A percentile compares a stretch with the other conserved stretches of the same genome.
These are phyloP conservation scores for Eupithecia tripunctaria DNA, from an alignment of 2,888 invertebrate species.

Conservation along the genomic window DNA sequence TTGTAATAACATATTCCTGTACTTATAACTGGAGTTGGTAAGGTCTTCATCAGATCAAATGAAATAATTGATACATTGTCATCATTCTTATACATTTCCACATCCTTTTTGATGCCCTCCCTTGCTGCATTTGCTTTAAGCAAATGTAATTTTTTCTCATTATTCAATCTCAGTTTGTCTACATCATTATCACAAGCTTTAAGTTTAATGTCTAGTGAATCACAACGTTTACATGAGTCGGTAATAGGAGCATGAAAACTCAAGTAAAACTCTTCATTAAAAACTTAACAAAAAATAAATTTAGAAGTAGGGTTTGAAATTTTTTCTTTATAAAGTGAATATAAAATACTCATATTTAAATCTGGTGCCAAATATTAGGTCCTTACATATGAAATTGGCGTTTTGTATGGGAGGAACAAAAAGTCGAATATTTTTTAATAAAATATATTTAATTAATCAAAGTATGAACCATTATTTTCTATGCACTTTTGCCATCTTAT, in stretches of 20 bases:
- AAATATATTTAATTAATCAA: no score
- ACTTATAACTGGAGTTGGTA: neutral
- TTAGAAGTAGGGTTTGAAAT: slow-evolving; percentile 19
- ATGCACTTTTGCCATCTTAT: no score
- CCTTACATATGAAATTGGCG: no score
- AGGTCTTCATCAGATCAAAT: neutral
- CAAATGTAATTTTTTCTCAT: neutral
- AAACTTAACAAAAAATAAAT: slow-evolving; percentile 26
- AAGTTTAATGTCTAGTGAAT: slow-evolving; percentile 28
- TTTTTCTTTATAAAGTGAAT: slow-evolving; percentile 26
- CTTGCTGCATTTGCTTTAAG: no score
- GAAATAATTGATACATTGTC: no score
- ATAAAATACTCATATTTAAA: slow-evolving; percentile 15
- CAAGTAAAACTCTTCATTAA: slow-evolving; percentile 28
- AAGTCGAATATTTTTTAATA: no score
- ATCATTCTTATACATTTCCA: no score
- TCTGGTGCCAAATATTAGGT: slow-evolving; percentile 1
- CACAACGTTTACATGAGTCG: slow-evolving; percentile 23
- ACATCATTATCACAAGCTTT: slow-evolving; percentile 10
- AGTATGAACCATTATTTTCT: no score
- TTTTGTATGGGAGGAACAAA: no score
- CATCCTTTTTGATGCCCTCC: no score
- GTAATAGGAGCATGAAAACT: slow-evolving; percentile 28
- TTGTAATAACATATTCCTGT: no score
- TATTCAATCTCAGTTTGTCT: slow-evolving; percentile 7